phyloP scores from a whole-genome alignment of 1,140 invertebrate genomes.

The Platyscapa corneri region DNA sequence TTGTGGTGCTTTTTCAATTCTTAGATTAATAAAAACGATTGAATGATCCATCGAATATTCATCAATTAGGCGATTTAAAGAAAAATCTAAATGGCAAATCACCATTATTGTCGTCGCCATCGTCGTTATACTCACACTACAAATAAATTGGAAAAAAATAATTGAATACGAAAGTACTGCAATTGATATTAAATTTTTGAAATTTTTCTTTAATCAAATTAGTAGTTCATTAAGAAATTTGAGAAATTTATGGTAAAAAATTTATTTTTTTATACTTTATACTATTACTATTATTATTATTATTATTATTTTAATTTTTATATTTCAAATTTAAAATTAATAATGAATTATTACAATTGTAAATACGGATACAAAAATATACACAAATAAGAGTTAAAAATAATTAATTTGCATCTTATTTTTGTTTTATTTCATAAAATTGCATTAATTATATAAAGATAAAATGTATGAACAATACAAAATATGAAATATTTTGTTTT shows the following conservation, averaged over 20 bases:
- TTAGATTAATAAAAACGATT: slow-evolving; percentile 23
- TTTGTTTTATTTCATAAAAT: not conserved
- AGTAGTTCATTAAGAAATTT: not conserved
- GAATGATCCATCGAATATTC: slow-evolving; percentile 9
- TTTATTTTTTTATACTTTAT: not conserved
- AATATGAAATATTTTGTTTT: not conserved
- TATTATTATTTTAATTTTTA: too few species aligned
- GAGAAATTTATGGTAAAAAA: slow-evolving; percentile 16
- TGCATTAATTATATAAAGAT: not conserved
- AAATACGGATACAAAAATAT: not conserved
- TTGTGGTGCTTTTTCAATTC: slow-evolving; percentile 29
- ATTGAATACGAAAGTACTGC: not conserved
- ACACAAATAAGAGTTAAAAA: not conserved
- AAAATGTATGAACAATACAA: not conserved
- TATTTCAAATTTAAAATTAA: not conserved
- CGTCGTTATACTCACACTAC: not conserved
- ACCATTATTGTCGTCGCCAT: not conserved
- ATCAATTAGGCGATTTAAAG: slow-evolving; percentile 18
- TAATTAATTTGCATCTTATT: not conserved
- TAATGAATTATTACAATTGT: not conserved
- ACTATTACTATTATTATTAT: not conserved
- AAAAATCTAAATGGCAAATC: not conserved
- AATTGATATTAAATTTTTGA: slow-evolving; percentile 21
- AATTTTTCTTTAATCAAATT: not conserved
- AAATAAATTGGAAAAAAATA: not conserved